Evolutionary conservation across 2,888 invertebrate genomes (phyloP), one percentile per base, ranked within the genome.

Genomic region (Drosophila austrosaltans): DNA sequence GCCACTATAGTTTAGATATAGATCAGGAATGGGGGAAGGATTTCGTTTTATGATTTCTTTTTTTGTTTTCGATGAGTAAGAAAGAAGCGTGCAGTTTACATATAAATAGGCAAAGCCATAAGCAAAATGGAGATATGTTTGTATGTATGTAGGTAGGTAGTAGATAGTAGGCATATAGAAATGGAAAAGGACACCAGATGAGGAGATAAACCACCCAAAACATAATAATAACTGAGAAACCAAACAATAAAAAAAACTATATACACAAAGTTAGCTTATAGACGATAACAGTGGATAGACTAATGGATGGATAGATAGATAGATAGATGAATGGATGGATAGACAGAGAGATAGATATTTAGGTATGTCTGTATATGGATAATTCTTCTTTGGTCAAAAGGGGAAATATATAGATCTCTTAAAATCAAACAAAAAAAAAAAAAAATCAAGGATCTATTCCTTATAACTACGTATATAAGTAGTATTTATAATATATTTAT

Each of bases 1-100:
- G 96, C 96, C 53, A 96, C 94, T 94, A 96, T 10, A 48, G 48
- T 48, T 48, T 48, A 39, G 94, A 72, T 63, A 40, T 95, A 20
- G 32, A 39, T 59, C 39, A 59, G 59, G 39, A 40, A 59, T 59
- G 39, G 22, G 25, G 59, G 59, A 39, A 28, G 40, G 42, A 16
- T 30, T 30, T 59, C 59, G 53, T 32, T 63, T 57, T 48, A 48
- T 48, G 48, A 48, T 48, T 65, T 53, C 16, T 44, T 63, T 78
- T 74, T 56, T 74, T 56, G 53, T 75, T 76, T 67, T 76, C 76
- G 78, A 64, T 58, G 56, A 57, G 57, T 39, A 57, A 57, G 57
- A 39, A 57, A 54, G 1, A 54, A 57, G 57, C 57, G 57, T 57
- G 57, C 57, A 57, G 36, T 25, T 12, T 48, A 48, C 48, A 25